These are phyloP conservation scores for Watsonalla binaria DNA, from an alignment of 2,888 invertebrate genomes.

Conservation along the genomic window DNA sequence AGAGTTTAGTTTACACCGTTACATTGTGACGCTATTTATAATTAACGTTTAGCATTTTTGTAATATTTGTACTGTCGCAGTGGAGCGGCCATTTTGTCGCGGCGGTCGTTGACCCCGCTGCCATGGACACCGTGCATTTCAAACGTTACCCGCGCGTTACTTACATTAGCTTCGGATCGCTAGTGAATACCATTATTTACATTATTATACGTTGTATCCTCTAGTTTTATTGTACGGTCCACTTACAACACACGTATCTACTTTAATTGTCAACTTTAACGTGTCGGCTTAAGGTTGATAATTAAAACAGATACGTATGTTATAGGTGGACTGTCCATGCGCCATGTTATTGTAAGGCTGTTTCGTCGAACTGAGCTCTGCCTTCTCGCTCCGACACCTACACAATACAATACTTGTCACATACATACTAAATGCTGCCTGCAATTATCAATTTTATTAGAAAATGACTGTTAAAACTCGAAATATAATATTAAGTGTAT, in stretches of 20 bases:
- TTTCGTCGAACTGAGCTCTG: conserved; percentile 3
- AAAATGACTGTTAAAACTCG: neutral
- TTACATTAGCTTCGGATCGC: conserved; percentile 66
- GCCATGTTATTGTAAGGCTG: conserved; percentile 43
- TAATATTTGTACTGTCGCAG: conserved; percentile 26
- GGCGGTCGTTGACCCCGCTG: conserved; percentile 38
- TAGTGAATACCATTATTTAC: conserved; percentile 62
- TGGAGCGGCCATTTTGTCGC: conserved; percentile 41
- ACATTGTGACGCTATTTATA: conserved; percentile 54
- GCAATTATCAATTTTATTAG: too few species aligned
- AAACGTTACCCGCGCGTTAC: conserved; percentile 65
- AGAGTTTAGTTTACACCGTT: conserved; percentile 45
- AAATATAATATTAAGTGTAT: neutral
- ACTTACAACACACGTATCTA: too few species aligned
- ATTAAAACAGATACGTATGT: too few species aligned
- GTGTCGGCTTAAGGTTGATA: too few species aligned
- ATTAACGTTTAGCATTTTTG: conserved; percentile 60
- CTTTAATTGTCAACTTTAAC: too few species aligned
- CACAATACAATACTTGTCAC: neutral
- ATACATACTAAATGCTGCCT: neutral
- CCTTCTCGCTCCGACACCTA: too few species aligned
- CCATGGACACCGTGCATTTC: conserved; percentile 46
- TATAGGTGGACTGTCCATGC: conserved; percentile 12
- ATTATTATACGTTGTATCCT: conserved; percentile 29
- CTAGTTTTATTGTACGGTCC: conserved; percentile 37